Conservation (phyloP, 2,888 invertebrate genomes). For the Amphipyra tragopoginis region DNA sequence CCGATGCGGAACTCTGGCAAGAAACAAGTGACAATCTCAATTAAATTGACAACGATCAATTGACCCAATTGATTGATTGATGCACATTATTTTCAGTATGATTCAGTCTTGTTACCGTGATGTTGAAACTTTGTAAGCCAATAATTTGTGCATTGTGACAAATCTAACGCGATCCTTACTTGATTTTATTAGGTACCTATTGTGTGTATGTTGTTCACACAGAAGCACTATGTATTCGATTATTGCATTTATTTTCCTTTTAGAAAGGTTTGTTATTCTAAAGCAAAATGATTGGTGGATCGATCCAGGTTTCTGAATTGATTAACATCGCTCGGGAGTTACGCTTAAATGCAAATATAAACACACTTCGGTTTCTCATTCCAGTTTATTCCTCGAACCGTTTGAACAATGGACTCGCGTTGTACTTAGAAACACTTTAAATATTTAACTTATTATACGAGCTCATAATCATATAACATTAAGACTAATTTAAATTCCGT, state of each 20-base stretch:
- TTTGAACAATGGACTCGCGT: constrained; percentile 53
- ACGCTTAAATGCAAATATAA: constrained; percentile 49
- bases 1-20: constrained; percentile 35
- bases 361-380: constrained; percentile 42
- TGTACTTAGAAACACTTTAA: constrained; percentile 47
- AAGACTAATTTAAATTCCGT: constrained; percentile 52
- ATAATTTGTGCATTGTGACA: constrained; percentile 5
- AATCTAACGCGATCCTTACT: background rate
- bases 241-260: constrained; percentile 15
- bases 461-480: constrained; percentile 33
- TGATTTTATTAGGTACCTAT: background rate
- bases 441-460: constrained; percentile 39
- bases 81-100: constrained; percentile 25
- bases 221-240: background rate
- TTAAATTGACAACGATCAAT: constrained; percentile 27
- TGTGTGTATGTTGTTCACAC: background rate
- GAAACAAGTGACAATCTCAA: constrained; percentile 34
- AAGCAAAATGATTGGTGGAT: constrained; percentile 29
- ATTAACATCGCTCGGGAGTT: constrained; percentile 39
- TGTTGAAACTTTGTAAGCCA: background rate
- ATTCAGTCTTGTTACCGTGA: constrained; percentile 8
- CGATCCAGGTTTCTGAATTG: constrained; percentile 39
- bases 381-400: constrained; percentile 50
- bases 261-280: constrained; percentile 21
- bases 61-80: constrained; percentile 42